Conservation (phyloP, 2,888 invertebrate genomes). For the Marronus borbonicus region DNA sequence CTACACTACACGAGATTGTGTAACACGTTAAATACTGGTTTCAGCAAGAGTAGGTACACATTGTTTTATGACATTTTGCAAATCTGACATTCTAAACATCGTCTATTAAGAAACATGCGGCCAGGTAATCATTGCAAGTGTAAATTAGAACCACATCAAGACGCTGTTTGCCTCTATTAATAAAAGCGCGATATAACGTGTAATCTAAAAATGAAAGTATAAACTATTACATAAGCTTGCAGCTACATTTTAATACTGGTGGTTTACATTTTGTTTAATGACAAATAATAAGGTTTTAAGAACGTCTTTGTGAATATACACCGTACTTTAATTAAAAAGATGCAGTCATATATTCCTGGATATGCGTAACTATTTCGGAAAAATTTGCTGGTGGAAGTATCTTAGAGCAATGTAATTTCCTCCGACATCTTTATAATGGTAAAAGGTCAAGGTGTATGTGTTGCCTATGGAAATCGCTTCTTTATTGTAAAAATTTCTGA, state of each 20-base stretch:
- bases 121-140: constrained; percentile 27
- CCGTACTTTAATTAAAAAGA: no score
- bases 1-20: constrained; percentile 15
- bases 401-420: background rate
- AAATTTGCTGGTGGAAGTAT: background rate
- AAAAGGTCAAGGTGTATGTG: constrained; percentile 11
- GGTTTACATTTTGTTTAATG: background rate
- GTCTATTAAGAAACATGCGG: constrained; percentile 39
- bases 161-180: constrained; percentile 25
- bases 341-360: no score
- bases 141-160: constrained; percentile 34
- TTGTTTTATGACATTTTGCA: constrained; percentile 44
- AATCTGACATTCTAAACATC: constrained; percentile 42
- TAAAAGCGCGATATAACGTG: constrained; percentile 12
- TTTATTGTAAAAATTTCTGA: background rate
- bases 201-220: constrained; percentile 31
- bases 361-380: background rate
- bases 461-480: background rate
- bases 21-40: constrained; percentile 44
- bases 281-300: no score
- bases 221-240: constrained; percentile 6
- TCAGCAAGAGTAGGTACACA: constrained; percentile 39
- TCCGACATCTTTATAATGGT: constrained; percentile 2
- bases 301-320: no score
- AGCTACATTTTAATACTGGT: background rate